These are phyloP conservation scores for Acanthornis magna DNA, from an alignment of 2,797 vertebrate species.

Conservation along the genomic window DNA sequence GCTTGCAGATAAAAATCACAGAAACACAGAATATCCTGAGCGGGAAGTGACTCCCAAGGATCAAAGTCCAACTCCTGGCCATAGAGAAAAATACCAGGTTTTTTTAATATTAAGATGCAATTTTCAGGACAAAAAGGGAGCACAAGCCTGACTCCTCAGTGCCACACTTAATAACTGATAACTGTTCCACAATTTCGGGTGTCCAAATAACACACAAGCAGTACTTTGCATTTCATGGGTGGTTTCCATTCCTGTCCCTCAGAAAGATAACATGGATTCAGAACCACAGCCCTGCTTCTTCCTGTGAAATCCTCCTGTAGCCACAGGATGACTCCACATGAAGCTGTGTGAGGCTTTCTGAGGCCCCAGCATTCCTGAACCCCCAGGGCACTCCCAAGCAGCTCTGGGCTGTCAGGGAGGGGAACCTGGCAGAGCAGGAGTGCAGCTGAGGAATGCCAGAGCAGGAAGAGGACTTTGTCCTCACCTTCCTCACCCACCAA, in stretches of 20 bases:
- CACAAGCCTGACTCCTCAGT: background rate
- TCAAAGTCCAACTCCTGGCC: background rate
- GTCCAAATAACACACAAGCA: background rate
- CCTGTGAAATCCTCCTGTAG: background rate
- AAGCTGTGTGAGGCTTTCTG: background rate
- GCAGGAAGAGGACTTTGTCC: background rate
- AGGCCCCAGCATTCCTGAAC: background rate
- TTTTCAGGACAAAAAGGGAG: background rate
- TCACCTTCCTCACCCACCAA: background rate
- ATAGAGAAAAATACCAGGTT: accelerated
- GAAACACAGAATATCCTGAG: accelerated
- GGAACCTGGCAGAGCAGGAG: background rate
- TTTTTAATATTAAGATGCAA: background rate
- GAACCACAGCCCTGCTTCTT: background rate
- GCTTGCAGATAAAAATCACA: background rate
- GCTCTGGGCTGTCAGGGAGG: background rate
- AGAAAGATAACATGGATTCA: constrained; percentile 32
- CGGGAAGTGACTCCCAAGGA: background rate
- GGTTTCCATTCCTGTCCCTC: background rate
- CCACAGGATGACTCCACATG: background rate
- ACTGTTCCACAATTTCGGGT: background rate
- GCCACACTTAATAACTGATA: background rate
- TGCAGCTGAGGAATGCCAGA: background rate
- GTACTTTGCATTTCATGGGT: constrained; percentile 49
- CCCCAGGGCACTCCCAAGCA: background rate